Percentiles rank a stretch among this genome's conserved stretches.
Conservation (phyloP, 2,113 vertebrate species). For the Xenus cinereus region DNA sequence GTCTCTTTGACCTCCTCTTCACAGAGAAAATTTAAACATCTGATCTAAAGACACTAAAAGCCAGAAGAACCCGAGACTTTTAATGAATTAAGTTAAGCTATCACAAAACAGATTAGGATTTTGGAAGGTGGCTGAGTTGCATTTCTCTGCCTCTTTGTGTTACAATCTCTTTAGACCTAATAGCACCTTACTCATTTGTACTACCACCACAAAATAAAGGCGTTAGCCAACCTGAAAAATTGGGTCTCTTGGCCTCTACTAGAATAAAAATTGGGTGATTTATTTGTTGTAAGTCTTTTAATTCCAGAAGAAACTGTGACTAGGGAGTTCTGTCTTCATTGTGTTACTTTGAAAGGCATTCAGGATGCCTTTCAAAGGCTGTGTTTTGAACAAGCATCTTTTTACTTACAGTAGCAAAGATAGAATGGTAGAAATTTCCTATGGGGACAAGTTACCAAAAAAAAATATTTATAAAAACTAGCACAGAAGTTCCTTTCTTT, state of each 20-base stretch:
- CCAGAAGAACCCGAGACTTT: not conserved
- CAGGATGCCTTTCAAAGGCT: not conserved
- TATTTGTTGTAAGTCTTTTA: not conserved
- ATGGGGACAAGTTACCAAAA: not conserved
- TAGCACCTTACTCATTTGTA: not conserved
- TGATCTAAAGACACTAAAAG: not conserved
- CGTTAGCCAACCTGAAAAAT: not conserved
- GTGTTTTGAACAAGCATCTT: not conserved
- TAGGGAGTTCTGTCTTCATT: not conserved
- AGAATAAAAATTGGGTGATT: not conserved
- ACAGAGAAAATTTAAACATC: not conserved
- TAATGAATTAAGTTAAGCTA: not conserved
- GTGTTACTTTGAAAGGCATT: not conserved
- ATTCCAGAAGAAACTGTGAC: not conserved
- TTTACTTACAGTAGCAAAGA: not conserved
- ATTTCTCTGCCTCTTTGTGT: not conserved
- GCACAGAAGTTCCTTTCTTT: not conserved
- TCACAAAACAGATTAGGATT: not conserved
- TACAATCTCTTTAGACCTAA: not conserved
- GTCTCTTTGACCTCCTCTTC: not conserved
- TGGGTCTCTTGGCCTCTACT: not conserved
- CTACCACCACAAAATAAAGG: not conserved
- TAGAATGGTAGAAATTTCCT: not conserved
- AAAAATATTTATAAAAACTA: not conserved
- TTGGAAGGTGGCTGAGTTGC: not conserved